phyloP scores from a whole-genome alignment of 2,113 vertebrate genomes.

The Microtus pennsylvanicus region DNA sequence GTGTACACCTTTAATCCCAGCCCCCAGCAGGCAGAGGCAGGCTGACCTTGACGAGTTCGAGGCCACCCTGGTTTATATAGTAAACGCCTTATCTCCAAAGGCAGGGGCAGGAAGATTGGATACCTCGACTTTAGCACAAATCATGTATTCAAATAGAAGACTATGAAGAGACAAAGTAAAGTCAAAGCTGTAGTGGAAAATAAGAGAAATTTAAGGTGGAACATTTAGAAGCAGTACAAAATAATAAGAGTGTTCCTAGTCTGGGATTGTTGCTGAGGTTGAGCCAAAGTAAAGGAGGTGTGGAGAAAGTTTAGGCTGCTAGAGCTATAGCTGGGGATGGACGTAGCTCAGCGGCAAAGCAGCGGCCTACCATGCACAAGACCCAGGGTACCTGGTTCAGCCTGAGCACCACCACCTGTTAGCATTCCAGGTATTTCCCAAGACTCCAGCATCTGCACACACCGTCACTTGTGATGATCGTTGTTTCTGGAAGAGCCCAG shows the following conservation, averaged over 20 bases:
- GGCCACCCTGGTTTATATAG: neutral
- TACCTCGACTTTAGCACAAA: neutral
- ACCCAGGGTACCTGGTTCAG: too few relatives aligned
- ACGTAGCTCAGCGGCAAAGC: neutral
- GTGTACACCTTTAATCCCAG: neutral
- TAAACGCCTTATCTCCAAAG: neutral
- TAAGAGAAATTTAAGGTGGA: conserved; percentile 25
- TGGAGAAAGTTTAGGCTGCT: neutral
- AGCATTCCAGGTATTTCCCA: neutral
- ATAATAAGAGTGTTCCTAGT: conserved; percentile 12
- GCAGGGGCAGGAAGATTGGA: neutral
- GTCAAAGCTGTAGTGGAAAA: neutral
- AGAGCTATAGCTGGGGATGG: neutral
- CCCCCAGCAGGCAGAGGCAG: neutral
- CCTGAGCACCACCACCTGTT: neutral
- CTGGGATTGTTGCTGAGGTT: neutral
- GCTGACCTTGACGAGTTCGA: neutral
- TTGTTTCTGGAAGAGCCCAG: conserved; percentile 22
- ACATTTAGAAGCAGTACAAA: neutral
- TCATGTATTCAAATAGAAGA: neutral
- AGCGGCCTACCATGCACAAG: neutral
- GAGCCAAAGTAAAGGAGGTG: neutral
- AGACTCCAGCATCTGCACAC: neutral
- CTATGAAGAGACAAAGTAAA: neutral
- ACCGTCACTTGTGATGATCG: neutral